Conservation (phyloP, 2,888 invertebrate species). For the Cerceris rybyensis region DNA sequence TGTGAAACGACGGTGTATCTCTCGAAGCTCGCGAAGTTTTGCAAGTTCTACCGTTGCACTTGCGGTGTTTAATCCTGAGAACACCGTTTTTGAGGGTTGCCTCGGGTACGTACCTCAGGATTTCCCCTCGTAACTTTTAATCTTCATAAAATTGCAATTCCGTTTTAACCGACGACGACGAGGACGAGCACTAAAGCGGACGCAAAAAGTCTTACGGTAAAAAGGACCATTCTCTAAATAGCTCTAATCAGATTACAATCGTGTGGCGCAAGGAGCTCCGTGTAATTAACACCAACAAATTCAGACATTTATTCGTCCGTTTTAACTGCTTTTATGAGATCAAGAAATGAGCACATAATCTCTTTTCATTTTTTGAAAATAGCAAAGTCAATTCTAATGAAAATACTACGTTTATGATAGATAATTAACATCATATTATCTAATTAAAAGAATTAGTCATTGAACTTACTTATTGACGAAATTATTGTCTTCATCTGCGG, state of each 20-base stretch:
- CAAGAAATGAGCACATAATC: too few species aligned
- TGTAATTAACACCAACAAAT: background rate
- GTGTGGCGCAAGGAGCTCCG: background rate
- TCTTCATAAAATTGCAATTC: conserved; percentile 7
- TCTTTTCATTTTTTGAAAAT: background rate
- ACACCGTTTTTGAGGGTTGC: conserved; percentile 11
- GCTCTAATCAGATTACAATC: background rate
- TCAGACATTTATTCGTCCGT: too few species aligned
- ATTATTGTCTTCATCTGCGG: too few species aligned
- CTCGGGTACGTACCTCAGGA: background rate
- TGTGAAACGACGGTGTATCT: conserved; percentile 3
- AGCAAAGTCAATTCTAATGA: background rate
- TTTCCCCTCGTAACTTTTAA: conserved; percentile 27
- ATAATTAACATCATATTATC: background rate
- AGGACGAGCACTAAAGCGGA: background rate
- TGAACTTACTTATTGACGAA: too few species aligned
- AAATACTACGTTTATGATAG: background rate
- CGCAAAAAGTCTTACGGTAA: background rate
- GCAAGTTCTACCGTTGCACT: conserved; percentile 12
- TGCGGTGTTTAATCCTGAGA: conserved; percentile 15
- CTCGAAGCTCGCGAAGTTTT: background rate
- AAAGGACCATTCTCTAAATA: background rate
- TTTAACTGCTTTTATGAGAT: too few species aligned
- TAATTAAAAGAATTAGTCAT: background rate
- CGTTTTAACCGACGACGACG: conserved; percentile 1